phyloP scores from a whole-genome alignment of 2,888 invertebrate species.

The Icerya purchasi region DNA sequence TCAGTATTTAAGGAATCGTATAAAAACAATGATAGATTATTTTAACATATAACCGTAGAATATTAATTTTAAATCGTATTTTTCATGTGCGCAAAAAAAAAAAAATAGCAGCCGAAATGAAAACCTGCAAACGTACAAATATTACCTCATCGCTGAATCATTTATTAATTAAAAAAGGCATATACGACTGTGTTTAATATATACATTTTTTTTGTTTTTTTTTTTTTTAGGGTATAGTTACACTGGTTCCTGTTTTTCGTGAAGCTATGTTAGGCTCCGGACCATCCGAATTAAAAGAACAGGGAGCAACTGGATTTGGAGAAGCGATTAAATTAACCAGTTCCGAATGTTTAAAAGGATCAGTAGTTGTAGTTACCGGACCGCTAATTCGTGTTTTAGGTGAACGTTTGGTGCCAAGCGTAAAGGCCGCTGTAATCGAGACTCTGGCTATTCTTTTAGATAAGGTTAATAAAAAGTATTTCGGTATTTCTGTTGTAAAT shows the following conservation, averaged over 20 bases:
- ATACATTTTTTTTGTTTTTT: conserved; percentile 4
- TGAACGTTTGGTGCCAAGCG: conserved; percentile 68
- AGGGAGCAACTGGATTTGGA: conserved; percentile 75
- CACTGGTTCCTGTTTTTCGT: conserved; percentile 81
- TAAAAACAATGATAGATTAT: too few relatives aligned
- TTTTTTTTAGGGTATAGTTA: conserved; percentile 51
- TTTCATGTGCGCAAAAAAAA: too few relatives aligned
- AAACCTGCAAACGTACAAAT: too few relatives aligned
- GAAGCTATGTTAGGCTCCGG: conserved; percentile 83
- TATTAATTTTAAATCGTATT: too few relatives aligned
- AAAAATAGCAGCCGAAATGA: too few relatives aligned
- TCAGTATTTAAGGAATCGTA: too few relatives aligned
- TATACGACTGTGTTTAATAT: neutral
- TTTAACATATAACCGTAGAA: too few relatives aligned
- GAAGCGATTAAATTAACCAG: conserved; percentile 59
- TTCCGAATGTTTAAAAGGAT: conserved; percentile 72
- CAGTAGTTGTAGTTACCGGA: conserved; percentile 92
- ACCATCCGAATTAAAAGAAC: conserved; percentile 83
- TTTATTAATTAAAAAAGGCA: neutral
- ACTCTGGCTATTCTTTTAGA: conserved; percentile 75
- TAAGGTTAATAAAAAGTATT: too few relatives aligned
- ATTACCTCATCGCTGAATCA: too few relatives aligned
- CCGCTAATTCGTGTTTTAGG: conserved; percentile 93
- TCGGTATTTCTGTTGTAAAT: too few relatives aligned
- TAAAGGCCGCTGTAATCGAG: conserved; percentile 88